Evolutionary conservation across 2,888 invertebrate species (phyloP).

Genomic region (Stenoptilia bipunctidactyla): DNA sequence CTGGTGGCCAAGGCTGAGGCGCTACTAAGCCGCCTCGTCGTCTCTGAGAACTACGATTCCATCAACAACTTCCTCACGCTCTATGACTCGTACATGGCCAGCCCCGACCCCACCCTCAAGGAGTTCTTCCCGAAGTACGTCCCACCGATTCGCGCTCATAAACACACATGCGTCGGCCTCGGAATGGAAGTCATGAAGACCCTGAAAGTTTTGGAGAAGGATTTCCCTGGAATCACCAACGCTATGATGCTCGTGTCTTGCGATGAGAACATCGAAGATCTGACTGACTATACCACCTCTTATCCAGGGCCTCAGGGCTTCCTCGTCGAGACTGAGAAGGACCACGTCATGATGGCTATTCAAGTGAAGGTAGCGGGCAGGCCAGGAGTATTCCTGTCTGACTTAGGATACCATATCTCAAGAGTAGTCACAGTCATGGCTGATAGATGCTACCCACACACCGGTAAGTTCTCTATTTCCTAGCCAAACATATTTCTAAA

Average conservation of each 20-base stretch:
- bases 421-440: conserved; percentile 90
- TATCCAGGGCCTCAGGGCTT: conserved; percentile 72
- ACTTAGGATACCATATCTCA: conserved; percentile 92
- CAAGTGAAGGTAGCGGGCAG: conserved; percentile 81
- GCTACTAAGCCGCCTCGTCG: conserved; percentile 85
- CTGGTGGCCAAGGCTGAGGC: conserved; percentile 86
- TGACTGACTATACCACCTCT: conserved; percentile 74
- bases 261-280: conserved; percentile 83
- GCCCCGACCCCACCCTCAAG: conserved; percentile 75
- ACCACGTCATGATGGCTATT: conserved; percentile 87
- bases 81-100: conserved; percentile 76
- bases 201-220: conserved; percentile 71
- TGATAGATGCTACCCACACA: conserved; percentile 90
- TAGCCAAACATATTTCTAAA: neutral
- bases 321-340: conserved; percentile 82
- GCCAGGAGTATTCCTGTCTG: conserved; percentile 83
- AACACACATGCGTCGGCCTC: conserved; percentile 92
- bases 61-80: conserved; percentile 85
- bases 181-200: conserved; percentile 86
- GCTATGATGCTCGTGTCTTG: conserved; percentile 85
- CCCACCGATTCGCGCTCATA: conserved; percentile 85
- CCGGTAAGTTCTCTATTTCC: conserved; percentile 69
- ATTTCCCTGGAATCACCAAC: conserved; percentile 77
- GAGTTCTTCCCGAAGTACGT: conserved; percentile 86
- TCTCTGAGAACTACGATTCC: conserved; percentile 91